Base-by-base conservation (phyloP, 2,113 vertebrate species). In the Rhea pennata region DNA sequence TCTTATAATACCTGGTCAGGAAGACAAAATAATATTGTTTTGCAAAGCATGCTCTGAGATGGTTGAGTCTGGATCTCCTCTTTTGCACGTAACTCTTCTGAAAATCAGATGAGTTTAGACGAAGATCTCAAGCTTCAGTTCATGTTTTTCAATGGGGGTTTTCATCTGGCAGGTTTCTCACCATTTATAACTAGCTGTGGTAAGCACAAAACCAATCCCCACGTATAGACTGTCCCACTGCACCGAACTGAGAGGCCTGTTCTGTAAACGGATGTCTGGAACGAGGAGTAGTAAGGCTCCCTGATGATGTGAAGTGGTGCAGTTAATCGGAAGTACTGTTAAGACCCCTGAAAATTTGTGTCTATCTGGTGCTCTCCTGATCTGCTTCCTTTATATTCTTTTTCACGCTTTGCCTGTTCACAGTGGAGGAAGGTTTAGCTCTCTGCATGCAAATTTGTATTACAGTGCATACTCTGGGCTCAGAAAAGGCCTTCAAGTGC, bases 201-300 rank as follows among this genome's bases (percentile, higher is more conserved):
- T 70, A n/a, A 56, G 48, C 72, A 42, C 15, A 78, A 46, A 31
- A 73, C 15, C 46, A 69, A 4, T 20, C 7, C 16, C 2, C 10
- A 12, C 4, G 16, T 2, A 40, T 5, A 50, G 33, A 48, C 29
- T 79, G 13, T 0, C 1, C 14, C n/a, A 15, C 14, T 40, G 36
- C 20, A 5, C 24, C 61, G 31, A 72, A 12, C 24, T 50, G n/a
- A 6, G 24, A 85, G 39, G 31, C 44, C 24, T 69, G 65, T n/a
- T 26, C 36, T 76, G 54, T 31, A 36, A 85, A 4, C 9, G 24
- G 6, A 6, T 44, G 65, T n/a, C 33, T 93, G 48, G 64, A 48
- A 65, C 87, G 80, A 72, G 4, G 9, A 1, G 0, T 19, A 22
- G 74, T 50, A 54, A 54, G 77, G 50, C 3, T 58, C 39, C 46